These are phyloP conservation scores for Lasioglossum morio DNA, from an alignment of 2,888 invertebrate genomes.

Conservation along the genomic window DNA sequence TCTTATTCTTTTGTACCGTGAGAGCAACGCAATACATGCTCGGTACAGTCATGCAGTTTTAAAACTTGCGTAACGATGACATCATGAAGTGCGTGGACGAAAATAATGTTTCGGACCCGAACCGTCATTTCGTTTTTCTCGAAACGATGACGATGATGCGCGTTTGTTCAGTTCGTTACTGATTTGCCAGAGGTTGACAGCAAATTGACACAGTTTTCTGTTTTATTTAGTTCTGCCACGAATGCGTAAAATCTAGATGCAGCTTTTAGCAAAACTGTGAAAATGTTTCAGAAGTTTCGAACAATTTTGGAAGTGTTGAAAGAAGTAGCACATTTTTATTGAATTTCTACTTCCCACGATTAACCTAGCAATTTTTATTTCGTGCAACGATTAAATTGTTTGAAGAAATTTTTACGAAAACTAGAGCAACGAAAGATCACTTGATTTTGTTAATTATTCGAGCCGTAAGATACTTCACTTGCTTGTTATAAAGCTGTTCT, in stretches of 20 bases:
- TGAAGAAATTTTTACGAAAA: neutral
- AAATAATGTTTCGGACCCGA: constrained; percentile 9
- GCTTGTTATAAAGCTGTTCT: neutral
- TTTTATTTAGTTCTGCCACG: neutral
- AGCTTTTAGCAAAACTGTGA: neutral
- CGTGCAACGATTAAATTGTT: neutral
- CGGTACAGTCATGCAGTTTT: neutral
- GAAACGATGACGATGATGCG: neutral
- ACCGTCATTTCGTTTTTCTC: neutral
- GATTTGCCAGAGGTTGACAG: neutral
- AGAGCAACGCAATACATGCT: neutral
- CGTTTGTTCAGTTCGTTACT: neutral
- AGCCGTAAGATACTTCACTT: neutral
- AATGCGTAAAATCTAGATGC: neutral
- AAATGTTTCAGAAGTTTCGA: too few species aligned
- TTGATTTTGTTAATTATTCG: neutral
- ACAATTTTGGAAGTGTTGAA: neutral
- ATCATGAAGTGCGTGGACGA: neutral
- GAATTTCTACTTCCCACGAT: neutral
- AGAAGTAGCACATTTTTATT: neutral
- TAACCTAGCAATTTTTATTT: neutral
- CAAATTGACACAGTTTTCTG: neutral
- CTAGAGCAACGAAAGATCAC: neutral
- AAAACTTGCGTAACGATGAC: constrained; percentile 7
- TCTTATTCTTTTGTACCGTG: neutral